Evolutionary conservation across 2,113 vertebrate genomes (phyloP).

Genomic region (Petrocephalus microphthalmus): DNA sequence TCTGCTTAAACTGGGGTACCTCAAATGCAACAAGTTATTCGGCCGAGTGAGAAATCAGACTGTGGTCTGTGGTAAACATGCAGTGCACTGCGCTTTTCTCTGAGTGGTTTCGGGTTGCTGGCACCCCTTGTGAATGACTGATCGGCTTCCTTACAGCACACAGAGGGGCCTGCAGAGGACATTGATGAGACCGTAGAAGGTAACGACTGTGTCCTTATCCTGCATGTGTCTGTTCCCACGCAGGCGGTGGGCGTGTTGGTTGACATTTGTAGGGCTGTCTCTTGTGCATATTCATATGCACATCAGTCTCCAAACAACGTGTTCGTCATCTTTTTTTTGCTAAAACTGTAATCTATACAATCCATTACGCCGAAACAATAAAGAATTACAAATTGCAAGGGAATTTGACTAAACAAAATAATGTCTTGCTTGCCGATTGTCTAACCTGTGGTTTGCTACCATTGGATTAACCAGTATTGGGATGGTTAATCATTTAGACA

Average conservation of each 20-base stretch:
- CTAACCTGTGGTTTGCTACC: neutral
- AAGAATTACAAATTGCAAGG: neutral
- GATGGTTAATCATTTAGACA: neutral
- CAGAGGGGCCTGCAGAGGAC: constrained; percentile 45
- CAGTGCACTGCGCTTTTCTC: neutral
- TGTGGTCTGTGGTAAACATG: neutral
- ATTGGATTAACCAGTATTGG: neutral
- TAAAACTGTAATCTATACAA: neutral
- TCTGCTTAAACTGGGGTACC: neutral
- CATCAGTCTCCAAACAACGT: neutral
- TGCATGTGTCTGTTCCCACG: neutral
- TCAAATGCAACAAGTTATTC: neutral
- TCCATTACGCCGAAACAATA: neutral
- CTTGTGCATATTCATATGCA: neutral
- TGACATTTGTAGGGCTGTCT: neutral
- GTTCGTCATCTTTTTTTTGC: neutral
- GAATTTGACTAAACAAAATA: neutral
- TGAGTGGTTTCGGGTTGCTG: neutral
- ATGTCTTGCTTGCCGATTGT: neutral
- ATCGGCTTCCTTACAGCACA: constrained; percentile 31
- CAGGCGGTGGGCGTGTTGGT: neutral
- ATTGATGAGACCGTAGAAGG: constrained; percentile 60
- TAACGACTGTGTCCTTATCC: constrained; percentile 27
- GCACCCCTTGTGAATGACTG: neutral
- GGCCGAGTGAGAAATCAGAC: neutral